Evolutionary conservation across 2,113 vertebrate genomes (phyloP), one percentile per base, ranked within the genome.

Genomic region (Larimichthys polyactis): DNA sequence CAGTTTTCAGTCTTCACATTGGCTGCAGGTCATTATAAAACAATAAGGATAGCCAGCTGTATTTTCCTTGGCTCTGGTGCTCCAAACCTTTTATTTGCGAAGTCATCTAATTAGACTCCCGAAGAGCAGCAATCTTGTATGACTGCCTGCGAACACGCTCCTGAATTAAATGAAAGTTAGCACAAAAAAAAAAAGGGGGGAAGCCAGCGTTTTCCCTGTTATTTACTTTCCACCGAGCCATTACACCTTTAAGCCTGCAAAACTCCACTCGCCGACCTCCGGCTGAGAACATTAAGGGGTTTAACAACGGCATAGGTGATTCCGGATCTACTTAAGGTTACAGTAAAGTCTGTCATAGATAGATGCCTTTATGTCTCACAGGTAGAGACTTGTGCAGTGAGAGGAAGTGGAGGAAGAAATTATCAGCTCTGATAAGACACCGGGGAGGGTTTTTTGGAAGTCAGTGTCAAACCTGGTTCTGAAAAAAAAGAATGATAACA

Each of bases 321-420:
- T 81, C 73, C 83, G 68, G 75, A 87, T 79, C 78, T 79, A 81
- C 78, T 81, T 81, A 75, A 55, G 77, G 67, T 58, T 82, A 78
- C 40, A 81, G 62, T 63, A 19, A 76, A 69, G 68, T 44, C 69
- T 59, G 16, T 40, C 58, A 69, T 27, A 67, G 70, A 83, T 67
- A 15, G 72, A 32, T n/a, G 66, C 20, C n/a, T 73, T 71, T 75
- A 55, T 52, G 43, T 62, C 76, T 71, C 43, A 44, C 94, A 93
- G 69, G 94, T 79, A 78, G 29, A 73, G 88, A 82, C 94, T 83
- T 92, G 70, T 54, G 81, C 84, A 87, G 87, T 79, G 60, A 87
- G 71, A 88, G 57, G 83, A 91, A 79, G 17, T 24, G 64, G n/a
- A 77, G 68, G 63, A 32, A 65, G 65, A 84, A 83, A 85, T 72